Base-by-base conservation (phyloP, 2,113 vertebrate genomes). In the Redunca redunca region DNA sequence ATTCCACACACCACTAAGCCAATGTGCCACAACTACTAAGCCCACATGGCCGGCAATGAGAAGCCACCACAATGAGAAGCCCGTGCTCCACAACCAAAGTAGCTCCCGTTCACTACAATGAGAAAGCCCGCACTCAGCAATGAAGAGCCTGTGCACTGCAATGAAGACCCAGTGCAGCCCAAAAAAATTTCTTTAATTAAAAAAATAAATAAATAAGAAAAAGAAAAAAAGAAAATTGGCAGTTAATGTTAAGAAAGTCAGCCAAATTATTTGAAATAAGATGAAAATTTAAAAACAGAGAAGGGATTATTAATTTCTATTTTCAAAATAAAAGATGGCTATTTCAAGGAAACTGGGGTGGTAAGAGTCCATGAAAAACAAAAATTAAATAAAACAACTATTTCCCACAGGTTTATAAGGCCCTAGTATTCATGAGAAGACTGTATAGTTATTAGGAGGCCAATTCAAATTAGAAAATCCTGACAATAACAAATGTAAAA, bases 241-340 rank as follows among this genome's bases (percentile, higher is more conserved):
- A 91, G 26, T 40, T 53, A 67, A 33, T 95, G 36, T 84, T 89
- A 92, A 82, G 83, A 89, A 93, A 96, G 58, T 28, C 26, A 40
- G 52, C 21, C 36, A 52, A 91, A 88, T 77, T 48, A 95, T 55
- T 67, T 95, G 48, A 55, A 80, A 43, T 25, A 57, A 97, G 23
- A 97, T 48, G 10, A 88, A 92, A 53, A 94, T 40, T 80, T 67
- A 86, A 90, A 52, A 87, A 80, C 33, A 74, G 57, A 6, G 28
- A 87, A 96, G 11, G 2, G 30, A 89, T 94, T 64, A 81, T 50
- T 81, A 80, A 93, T 57, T 94, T 92, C 43, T 78, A 83, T 71
- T 92, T 93, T 85, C 43, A 92, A 95, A 93, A 93, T 83, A 85
- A 96, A 94, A 96, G 40, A 81, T 90, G 28, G 52, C 14, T 19